These are phyloP conservation scores for Sebastolobus alascanus DNA, from an alignment of 2,797 vertebrate species.

Conservation along the genomic window DNA sequence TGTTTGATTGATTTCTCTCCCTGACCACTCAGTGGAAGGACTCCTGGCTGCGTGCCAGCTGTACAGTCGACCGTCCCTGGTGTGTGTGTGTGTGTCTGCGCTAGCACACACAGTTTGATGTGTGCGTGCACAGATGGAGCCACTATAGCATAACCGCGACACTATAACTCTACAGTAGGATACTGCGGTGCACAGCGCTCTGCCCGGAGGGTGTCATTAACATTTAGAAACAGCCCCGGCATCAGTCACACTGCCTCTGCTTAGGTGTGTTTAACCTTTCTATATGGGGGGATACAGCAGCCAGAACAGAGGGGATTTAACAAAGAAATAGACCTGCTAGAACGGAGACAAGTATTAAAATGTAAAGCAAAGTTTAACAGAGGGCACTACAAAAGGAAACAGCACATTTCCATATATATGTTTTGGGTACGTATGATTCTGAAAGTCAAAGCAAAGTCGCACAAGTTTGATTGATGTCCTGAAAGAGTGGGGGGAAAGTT, in stretches of 20 bases:
- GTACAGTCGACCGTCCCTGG: slow-evolving; percentile 68
- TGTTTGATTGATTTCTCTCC: slow-evolving; percentile 82
- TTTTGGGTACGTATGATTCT: slow-evolving; percentile 31
- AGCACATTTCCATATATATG: slow-evolving; percentile 50
- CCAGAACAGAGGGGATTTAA: slow-evolving; percentile 68
- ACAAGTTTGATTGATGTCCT: slow-evolving; percentile 21
- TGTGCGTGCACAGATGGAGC: slow-evolving; percentile 78
- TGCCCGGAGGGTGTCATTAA: slow-evolving; percentile 86
- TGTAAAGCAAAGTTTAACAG: slow-evolving; percentile 61
- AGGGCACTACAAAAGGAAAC: slow-evolving; percentile 50
- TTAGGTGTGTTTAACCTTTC: slow-evolving; percentile 88
- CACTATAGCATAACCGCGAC: slow-evolving; percentile 77
- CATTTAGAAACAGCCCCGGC: slow-evolving; percentile 86
- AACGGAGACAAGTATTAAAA: slow-evolving; percentile 54
- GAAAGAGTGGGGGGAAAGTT: slow-evolving; percentile 9
- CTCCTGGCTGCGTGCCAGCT: slow-evolving; percentile 80
- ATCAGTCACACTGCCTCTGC: slow-evolving; percentile 83
- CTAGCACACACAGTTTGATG: slow-evolving; percentile 44
- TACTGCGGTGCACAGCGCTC: slow-evolving; percentile 58
- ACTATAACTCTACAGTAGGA: slow-evolving; percentile 74
- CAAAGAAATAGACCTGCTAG: slow-evolving; percentile 71
- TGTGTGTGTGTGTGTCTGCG: slow-evolving; percentile 47
- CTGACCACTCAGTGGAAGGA: slow-evolving; percentile 82
- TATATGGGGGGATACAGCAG: slow-evolving; percentile 69
- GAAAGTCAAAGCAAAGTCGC: slow-evolving; percentile 69